phyloP scores from a whole-genome alignment of 1,140 invertebrate species.

The Samia ricini region DNA sequence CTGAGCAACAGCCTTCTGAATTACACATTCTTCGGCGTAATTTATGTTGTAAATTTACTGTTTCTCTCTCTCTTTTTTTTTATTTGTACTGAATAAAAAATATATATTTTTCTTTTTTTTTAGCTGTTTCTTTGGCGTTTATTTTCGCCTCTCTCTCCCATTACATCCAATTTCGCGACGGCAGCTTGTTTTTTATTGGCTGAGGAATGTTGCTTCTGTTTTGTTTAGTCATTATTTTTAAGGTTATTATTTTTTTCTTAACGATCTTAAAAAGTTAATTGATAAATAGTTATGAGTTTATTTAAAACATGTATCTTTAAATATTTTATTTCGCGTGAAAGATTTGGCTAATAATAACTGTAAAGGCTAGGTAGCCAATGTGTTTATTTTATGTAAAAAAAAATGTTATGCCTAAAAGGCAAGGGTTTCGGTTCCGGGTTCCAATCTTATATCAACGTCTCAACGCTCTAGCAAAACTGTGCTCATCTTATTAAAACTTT shows the following conservation, averaged over 20 bases:
- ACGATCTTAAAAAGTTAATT: no score
- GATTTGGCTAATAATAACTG: no score
- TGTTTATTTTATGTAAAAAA: no score
- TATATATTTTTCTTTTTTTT: conserved; percentile 8
- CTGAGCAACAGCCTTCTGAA: conserved; percentile 19
- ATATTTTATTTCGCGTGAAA: no score
- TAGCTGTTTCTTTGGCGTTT: background rate
- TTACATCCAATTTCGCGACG: conserved; percentile 12
- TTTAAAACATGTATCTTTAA: no score
- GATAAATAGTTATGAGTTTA: no score
- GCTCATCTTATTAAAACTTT: no score
- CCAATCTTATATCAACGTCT: no score
- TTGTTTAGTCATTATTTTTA: background rate
- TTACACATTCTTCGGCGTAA: conserved; percentile 49
- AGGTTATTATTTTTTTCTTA: background rate
- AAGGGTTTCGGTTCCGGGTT: no score
- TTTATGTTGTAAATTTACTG: conserved; percentile 50
- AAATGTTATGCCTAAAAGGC: no score
- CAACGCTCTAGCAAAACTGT: no score
- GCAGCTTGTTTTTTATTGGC: conserved; percentile 10
- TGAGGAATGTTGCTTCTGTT: background rate
- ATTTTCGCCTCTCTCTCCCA: conserved; percentile 6
- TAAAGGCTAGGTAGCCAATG: no score
- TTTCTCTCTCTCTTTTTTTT: conserved; percentile 17
- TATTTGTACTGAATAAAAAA: conserved; percentile 2